Base-by-base conservation (phyloP, 2,797 vertebrate species). In the Pangasius krempfi region DNA sequence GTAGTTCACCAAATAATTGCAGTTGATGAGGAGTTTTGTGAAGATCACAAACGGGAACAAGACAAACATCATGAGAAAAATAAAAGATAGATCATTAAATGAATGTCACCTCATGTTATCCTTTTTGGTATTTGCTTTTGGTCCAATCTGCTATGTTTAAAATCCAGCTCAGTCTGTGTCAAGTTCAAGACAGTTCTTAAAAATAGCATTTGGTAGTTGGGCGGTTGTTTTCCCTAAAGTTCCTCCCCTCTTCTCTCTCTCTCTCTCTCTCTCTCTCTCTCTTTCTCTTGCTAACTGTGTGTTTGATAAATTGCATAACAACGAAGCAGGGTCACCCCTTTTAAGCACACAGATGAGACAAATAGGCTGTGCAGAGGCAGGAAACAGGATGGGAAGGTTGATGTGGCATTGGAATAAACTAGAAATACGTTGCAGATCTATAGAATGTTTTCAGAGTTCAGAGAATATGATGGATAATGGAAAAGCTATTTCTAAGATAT, bases 351-450 rank as follows among this genome's bases (percentile, higher is more conserved):
- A 66, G 52, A 27, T 64, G 44, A 78, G 20, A 78, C 85, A 79
- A 78, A 86, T 79, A 64, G 27, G 6, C 58, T 33, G 60, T 40
- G 27, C 20, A 37, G 76, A 54, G 62, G 33, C 47, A 87, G 76
- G 30, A 87, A 87, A 81, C 86, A 54, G 75, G 50, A 79, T 86
- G 85, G 62, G 47, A 80, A 50, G n/a, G 44, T 22, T 52, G 27
- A 78, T 33, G 54, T 75, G 54, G 22, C 47, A 68, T 9, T 70
- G n/a, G 30, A 85, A 73, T 25, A 16, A 73, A 47, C 25, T 18
- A n/a, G 12, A 44, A 44, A 58, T 56, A 60, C 2, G 7, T 18
- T 75, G 4, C 40, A 10, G 3, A 83, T 40, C 58, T 83, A 18
- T 47, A 44, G 1, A 37, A 58, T 60, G 4, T 6, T 33, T 33